phyloP scores from a whole-genome alignment of 1,140 invertebrate species.

The Leptopilina boulardi region DNA sequence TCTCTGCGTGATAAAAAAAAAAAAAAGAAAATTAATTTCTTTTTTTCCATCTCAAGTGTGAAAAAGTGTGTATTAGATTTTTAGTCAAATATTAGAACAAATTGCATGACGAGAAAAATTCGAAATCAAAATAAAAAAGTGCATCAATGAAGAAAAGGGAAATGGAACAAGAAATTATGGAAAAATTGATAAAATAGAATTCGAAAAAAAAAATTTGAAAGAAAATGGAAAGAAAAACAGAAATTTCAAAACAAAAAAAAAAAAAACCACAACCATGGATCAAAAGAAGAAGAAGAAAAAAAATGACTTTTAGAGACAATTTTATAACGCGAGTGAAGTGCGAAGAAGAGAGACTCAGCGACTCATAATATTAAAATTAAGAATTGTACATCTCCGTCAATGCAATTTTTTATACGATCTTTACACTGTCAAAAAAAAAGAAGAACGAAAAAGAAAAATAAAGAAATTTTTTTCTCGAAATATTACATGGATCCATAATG shows the following conservation, averaged over 20 bases:
- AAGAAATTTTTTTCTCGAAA: constrained; percentile 52
- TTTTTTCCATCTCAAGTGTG: too few species aligned
- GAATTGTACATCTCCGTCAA: constrained; percentile 15
- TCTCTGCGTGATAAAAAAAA: too few species aligned
- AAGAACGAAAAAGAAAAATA: constrained; percentile 48
- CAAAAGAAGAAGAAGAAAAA: not conserved
- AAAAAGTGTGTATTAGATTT: too few species aligned
- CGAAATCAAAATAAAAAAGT: too few species aligned
- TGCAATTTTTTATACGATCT: not conserved
- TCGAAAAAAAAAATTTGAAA: not conserved
- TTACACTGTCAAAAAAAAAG: not conserved
- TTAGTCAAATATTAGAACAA: too few species aligned
- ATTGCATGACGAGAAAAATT: too few species aligned
- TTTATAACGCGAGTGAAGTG: constrained; percentile 22
- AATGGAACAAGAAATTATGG: not conserved
- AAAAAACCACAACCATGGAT: not conserved
- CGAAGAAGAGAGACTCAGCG: constrained; percentile 19
- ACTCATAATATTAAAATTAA: not conserved
- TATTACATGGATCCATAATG: constrained; percentile 54
- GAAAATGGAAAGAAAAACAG: not conserved
- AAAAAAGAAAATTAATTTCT: too few species aligned
- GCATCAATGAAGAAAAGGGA: constrained; percentile 10
- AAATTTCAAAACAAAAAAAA: not conserved
- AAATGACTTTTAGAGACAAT: constrained; percentile 17
- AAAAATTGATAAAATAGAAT: not conserved